Evolutionary conservation across 2,888 invertebrate genomes (phyloP), one percentile per base, ranked within the genome.

Genomic region (Noctua comes): DNA sequence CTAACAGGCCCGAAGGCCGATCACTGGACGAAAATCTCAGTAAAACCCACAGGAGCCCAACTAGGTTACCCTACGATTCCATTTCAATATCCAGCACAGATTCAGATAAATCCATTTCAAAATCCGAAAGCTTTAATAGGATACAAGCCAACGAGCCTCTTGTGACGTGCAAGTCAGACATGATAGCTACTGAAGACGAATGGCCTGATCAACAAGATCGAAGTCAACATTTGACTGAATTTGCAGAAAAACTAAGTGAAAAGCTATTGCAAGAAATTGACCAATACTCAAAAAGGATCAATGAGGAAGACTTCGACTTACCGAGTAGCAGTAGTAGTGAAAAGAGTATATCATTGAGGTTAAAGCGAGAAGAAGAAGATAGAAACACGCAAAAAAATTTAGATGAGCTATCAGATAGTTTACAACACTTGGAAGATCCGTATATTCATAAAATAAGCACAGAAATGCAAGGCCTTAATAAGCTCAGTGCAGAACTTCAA

Each of bases 211-310:
- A 98, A 88, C 94, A 93, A 84, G 97, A 98, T 84, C 97, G 97
- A 85, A 97, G 97, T 83, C 97, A 97, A 89, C 98, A 98, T 91
- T 96, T 98, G 82, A 98, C 98, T 4, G 98, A 98, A 89, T 98
- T 98, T 90, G 98, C 98, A 2, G 98, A 98, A 91, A 98, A 98
- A 91, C 95, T 98, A n/a, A 98, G 98, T 91, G 98, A 98, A 91
- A 98, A 98, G 92, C 95, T 98, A 82, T 97, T 98, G 76, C 98
- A 98, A 85, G 98, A 98, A 94, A 98, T 98, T 84, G 98, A 98
- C 91, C 97, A 97, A 91, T 97, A 97, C 88, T 97, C 97, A 54
- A 97, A 97, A 89, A 92, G 96, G 70, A 96, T 97, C 46, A 97
- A 95, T 73, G 97, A 97, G 88, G 97, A 97, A 85, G 97, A 97